phyloP scores from a whole-genome alignment of 2,888 invertebrate genomes.

The Dicyrtoma fusca region DNA sequence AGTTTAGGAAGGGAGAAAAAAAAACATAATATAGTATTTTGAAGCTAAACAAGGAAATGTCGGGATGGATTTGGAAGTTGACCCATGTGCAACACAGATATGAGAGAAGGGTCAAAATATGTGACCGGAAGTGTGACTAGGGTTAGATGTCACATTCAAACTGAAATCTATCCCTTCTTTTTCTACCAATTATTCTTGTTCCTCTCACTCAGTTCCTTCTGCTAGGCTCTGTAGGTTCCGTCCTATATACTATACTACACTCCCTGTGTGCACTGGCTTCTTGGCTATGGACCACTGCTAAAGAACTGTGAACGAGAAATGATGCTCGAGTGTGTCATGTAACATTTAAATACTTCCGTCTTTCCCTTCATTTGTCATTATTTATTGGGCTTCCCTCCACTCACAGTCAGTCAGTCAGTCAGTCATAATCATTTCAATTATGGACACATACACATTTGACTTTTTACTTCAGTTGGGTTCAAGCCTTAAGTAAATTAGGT shows the following conservation, averaged over 20 bases:
- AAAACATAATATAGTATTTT: conserved; percentile 1
- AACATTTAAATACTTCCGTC: conserved; percentile 38
- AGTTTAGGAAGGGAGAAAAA: conserved; percentile 12
- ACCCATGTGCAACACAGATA: conserved; percentile 57
- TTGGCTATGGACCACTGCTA: conserved; percentile 7
- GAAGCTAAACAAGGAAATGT: conserved; percentile 37
- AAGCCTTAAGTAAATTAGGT: too few species aligned
- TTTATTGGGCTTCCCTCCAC: conserved; percentile 18
- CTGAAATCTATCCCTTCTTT: conserved; percentile 38
- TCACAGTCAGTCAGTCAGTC: too few species aligned
- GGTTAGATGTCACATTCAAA: conserved; percentile 51
- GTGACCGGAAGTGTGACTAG: conserved; percentile 57
- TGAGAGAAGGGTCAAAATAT: conserved; percentile 54
- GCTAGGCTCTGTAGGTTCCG: background rate
- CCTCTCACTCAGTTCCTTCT: background rate
- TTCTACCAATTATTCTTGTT: conserved; percentile 31
- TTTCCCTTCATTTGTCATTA: conserved; percentile 33
- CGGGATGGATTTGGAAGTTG: conserved; percentile 39
- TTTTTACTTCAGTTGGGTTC: too few species aligned
- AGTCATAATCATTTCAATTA: too few species aligned
- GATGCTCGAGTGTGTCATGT: conserved; percentile 28
- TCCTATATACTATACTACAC: background rate
- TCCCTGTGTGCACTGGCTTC: too few species aligned
- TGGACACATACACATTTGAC: too few species aligned
- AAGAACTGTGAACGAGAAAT: conserved; percentile 20